Conservation (phyloP, 2,113 vertebrate genomes). For the Aegithalos caudatus region DNA sequence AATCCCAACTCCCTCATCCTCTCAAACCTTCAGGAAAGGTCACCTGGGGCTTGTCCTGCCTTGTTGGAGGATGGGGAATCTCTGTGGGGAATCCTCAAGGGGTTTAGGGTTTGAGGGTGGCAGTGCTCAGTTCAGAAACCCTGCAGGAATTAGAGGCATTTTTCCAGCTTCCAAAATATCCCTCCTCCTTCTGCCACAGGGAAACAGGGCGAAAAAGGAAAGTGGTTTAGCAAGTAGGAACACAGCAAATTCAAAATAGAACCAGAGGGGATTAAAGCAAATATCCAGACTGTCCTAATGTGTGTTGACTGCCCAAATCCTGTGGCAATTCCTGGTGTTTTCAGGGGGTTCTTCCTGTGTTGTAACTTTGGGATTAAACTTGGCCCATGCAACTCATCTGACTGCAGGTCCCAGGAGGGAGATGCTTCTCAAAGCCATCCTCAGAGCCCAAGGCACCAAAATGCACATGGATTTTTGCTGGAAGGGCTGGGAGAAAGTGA, state of each 20-base stretch:
- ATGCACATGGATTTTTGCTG: background rate
- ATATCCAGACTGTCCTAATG: slow-evolving; percentile 38
- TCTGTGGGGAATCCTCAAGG: background rate
- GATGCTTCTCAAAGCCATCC: background rate
- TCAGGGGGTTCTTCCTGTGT: slow-evolving; percentile 17
- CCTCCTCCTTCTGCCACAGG: slow-evolving; percentile 51
- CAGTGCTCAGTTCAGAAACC: background rate
- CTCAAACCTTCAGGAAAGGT: background rate
- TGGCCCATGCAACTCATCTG: background rate
- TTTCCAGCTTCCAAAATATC: slow-evolving; percentile 70
- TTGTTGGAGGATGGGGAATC: background rate
- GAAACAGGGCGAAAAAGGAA: slow-evolving; percentile 40
- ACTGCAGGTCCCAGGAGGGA: background rate
- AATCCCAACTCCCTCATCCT: background rate
- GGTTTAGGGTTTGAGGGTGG: background rate
- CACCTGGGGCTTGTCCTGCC: background rate
- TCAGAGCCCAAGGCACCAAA: background rate
- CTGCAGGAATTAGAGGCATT: slow-evolving; percentile 4
- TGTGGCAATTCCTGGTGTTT: slow-evolving; percentile 25
- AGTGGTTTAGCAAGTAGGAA: slow-evolving; percentile 59
- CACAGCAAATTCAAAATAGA: slow-evolving; percentile 70
- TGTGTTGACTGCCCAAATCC: slow-evolving; percentile 61
- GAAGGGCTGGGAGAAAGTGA: background rate
- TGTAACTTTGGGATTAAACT: slow-evolving; percentile 12
- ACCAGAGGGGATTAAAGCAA: slow-evolving; percentile 51